These are phyloP conservation scores for Phasianus colchicus DNA, from an alignment of 2,113 vertebrate genomes.

Conservation along the genomic window DNA sequence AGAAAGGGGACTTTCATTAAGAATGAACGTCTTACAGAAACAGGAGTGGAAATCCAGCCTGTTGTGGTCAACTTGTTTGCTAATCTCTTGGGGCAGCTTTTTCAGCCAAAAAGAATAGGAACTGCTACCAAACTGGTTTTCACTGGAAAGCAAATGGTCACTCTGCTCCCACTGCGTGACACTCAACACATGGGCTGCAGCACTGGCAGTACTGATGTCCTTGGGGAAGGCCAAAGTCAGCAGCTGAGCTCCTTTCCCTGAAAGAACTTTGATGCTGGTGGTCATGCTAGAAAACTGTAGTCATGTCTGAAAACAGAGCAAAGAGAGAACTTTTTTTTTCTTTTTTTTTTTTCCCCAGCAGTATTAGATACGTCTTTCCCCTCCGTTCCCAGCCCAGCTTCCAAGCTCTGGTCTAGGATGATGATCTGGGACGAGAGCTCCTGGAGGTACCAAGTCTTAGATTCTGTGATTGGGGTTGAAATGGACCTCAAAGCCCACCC, in stretches of 20 bases:
- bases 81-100: neutral
- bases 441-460: neutral
- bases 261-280: neutral
- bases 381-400: rapidly evolving
- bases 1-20: neutral
- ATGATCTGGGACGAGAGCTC: neutral
- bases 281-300: neutral
- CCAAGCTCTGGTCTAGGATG: neutral
- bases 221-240: neutral
- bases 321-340: rapidly evolving
- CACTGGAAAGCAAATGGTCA: neutral
- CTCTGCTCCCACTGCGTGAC: neutral
- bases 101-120: neutral
- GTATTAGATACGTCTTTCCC: neutral
- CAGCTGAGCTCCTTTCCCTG: neutral
- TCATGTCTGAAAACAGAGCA: neutral
- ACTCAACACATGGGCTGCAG: neutral
- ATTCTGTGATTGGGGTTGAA: neutral
- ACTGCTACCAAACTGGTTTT: neutral
- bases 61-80: neutral
- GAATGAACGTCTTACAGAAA: neutral
- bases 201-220: neutral
- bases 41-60: neutral
- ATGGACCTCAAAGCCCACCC: neutral
- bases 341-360: neutral